phyloP scores from a whole-genome alignment of 2,888 invertebrate species.

The Beris morrisii region DNA sequence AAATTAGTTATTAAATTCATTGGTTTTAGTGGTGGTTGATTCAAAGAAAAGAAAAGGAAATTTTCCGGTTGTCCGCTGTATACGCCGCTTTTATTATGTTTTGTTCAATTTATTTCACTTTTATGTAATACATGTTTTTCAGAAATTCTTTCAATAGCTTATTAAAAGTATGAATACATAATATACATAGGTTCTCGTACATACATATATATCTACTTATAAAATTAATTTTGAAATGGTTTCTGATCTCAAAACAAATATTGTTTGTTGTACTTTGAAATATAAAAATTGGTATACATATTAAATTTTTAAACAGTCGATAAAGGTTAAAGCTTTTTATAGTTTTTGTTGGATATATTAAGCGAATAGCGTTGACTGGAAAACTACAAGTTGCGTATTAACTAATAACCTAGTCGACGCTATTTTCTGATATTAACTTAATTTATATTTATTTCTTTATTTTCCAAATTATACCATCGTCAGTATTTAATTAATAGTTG shows the following conservation, averaged over 20 bases:
- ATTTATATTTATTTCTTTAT: slow-evolving; percentile 4
- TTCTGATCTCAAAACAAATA: slow-evolving; percentile 8
- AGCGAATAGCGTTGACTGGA: background rate
- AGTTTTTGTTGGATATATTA: slow-evolving; percentile 19
- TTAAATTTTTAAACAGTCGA: slow-evolving; percentile 8
- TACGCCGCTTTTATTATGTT: too few species aligned
- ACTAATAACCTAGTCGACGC: too few species aligned
- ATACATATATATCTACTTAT: slow-evolving; percentile 10
- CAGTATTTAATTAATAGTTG: slow-evolving; percentile 15
- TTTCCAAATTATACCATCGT: slow-evolving; percentile 12
- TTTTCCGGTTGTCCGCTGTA: too few species aligned
- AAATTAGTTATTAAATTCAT: too few species aligned
- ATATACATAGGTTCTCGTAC: background rate
- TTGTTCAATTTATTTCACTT: too few species aligned
- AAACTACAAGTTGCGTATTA: background rate
- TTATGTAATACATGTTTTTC: background rate
- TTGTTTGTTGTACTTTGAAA: slow-evolving; percentile 14
- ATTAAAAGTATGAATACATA: background rate
- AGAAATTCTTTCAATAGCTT: slow-evolving; percentile 8
- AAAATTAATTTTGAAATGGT: slow-evolving; percentile 7
- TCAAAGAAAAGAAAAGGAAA: too few species aligned
- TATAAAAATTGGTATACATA: slow-evolving; percentile 6
- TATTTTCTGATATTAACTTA: background rate
- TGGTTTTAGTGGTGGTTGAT: too few species aligned
- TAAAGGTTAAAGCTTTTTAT: slow-evolving; percentile 6